Evolutionary conservation across 2,797 vertebrate genomes (phyloP), one percentile per base, ranked within the genome.

Genomic region (Propithecus deckenii): DNA sequence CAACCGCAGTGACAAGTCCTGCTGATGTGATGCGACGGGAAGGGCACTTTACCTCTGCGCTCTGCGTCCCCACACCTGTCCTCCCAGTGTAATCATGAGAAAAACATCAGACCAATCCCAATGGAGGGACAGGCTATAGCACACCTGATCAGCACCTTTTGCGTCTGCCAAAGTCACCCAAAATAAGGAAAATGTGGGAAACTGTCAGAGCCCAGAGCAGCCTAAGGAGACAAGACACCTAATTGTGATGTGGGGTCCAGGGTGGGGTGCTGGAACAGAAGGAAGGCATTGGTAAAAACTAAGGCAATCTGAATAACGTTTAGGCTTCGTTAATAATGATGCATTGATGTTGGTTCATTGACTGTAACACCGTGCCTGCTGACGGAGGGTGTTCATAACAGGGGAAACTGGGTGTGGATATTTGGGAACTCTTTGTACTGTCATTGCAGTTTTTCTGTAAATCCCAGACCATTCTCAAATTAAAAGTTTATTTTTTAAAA

Each of bases 401-500:
- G 69, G n/a, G 15, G 12, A 38, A n/a, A 11, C 30, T 30, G 43
- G 18, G 3, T 48, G 32, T 35, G 46, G 63, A 25, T 11, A n/a
- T n/a, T 4, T 32, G 55, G 67, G 84, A 78, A 75, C 28, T 86
- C 46, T 84, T 38, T 25, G 46, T 30, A 50, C 63, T 50, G 12
- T 76, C 2, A 0, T 30, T 28, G 46, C 12, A 48, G 28, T 28
- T 83, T 79, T 59, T 89, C 79, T 65, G 22, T 57, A 65, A 92
- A 55, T n/a, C 15, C 71, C 7, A 94, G 93, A 61, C 50, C 52
- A 41, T 89, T 94, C 79, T 84, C 57, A 83, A 96, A 83, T 72
- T 85, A 93, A 94, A 91, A 59, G 35, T 76, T 78, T 61, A 30
- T 94, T 96, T 41, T 96, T 41, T 72, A 12, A 52, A 92, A 90